A percentile compares a stretch with the other conserved stretches of the same genome.
Evolutionary conservation across 2,797 vertebrate species (phyloP).

Genomic region (Myotis planiceps): DNA sequence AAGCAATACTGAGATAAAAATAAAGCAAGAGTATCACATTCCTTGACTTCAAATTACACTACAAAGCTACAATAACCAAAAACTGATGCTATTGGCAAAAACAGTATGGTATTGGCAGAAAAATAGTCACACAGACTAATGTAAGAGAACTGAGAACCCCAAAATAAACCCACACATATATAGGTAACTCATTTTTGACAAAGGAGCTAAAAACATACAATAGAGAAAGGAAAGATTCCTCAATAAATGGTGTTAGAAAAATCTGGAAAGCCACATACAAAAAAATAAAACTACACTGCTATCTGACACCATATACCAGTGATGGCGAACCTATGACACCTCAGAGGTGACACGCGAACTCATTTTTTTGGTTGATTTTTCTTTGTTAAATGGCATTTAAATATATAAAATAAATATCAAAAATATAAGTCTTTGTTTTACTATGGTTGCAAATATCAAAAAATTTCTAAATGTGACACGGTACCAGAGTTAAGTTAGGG

Average conservation of each 20-base stretch:
- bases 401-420: too few species aligned
- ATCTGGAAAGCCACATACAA: neutral
- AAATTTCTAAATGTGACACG: too few species aligned
- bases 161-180: neutral
- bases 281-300: neutral
- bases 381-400: too few species aligned
- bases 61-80: neutral
- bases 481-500: too few species aligned
- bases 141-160: neutral
- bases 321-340: too few species aligned
- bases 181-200: neutral
- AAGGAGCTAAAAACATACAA: neutral
- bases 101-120: neutral
- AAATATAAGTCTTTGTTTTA: too few species aligned
- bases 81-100: neutral
- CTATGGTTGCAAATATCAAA: too few species aligned
- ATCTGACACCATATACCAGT: neutral
- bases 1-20: neutral
- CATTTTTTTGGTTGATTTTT: too few species aligned
- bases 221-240: neutral
- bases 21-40: neutral
- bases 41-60: neutral
- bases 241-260: neutral
- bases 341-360: too few species aligned
- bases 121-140: neutral